Base-by-base conservation (phyloP, 2,888 invertebrate genomes). In the Drosophila pseudotakahashii region DNA sequence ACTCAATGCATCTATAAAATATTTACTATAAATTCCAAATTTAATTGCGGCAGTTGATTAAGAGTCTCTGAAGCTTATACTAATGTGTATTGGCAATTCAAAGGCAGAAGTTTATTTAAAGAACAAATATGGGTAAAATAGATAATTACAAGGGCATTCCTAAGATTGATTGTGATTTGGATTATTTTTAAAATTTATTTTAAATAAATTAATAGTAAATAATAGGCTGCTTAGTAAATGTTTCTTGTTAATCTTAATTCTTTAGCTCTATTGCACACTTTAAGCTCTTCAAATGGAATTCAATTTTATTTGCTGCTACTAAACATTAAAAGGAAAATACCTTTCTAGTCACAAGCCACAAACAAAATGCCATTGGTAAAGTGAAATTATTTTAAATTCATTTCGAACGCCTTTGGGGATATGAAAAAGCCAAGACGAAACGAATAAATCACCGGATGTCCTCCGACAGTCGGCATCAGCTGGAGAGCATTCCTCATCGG, bases 361-460 rank as follows among this genome's bases (percentile, higher is more conserved):
- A 30, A 10, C 16, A 45, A 52, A 47, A 47, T 47, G 39, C 52
- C 63, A 63, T 53, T 66, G 47, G 66, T 47, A 53, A 63, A 53
- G 63, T 47, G 44, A 41, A 52, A 63, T 62, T 66, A 66, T 62
- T 66, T 63, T 14, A 32, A 63, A 63, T 52, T 64, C 23, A 52
- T 62, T 52, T 26, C 42, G 26, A 44, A 47, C 32, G 51, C 23
- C 10, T 9, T 11, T 3, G 60, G 23, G 32, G 14, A 37, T 39
- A 39, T 58, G 45, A 52, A 53, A 48, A 34, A 48, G 41, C 62
- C 16, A 7, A 63, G 59, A 63, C 53, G 47, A 63, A 52, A 53
- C 52, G 47, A 53, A 66, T 66, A 66, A 66, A 66, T 66, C 66
- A 63, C 63, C 16, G 37, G 37, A 26, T 26, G 39, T 52, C 61